Evolutionary conservation across 2,113 vertebrate species (phyloP).

Genomic region (Salvelinus alpinus): DNA sequence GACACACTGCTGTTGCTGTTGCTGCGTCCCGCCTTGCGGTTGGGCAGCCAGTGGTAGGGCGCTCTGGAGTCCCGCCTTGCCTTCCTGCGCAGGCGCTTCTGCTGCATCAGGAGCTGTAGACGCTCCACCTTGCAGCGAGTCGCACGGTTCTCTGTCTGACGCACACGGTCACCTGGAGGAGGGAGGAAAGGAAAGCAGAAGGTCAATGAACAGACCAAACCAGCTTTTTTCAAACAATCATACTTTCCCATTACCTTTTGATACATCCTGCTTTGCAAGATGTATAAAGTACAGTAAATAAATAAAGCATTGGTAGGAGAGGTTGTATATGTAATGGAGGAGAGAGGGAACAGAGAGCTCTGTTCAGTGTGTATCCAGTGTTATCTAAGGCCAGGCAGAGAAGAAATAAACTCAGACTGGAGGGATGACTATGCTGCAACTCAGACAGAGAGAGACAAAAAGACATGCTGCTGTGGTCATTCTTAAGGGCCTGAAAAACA

Average conservation of each 20-base stretch:
- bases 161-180: conserved; percentile 84
- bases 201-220: background rate
- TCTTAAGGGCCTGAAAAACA: background rate
- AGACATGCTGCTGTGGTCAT: conserved; percentile 30
- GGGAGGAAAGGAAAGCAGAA: background rate
- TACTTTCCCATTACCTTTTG: too few species aligned
- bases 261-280: too few species aligned
- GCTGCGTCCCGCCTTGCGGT: conserved; percentile 88
- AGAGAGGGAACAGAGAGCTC: background rate
- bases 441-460: background rate
- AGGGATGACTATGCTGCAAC: background rate
- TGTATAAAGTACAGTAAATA: too few species aligned
- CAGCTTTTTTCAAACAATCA: background rate
- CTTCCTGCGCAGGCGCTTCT: conserved; percentile 93
- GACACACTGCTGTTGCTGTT: conserved; percentile 87
- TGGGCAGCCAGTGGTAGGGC: conserved; percentile 92
- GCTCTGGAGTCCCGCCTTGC: conserved; percentile 86
- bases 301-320: too few species aligned
- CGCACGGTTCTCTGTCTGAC: conserved; percentile 95
- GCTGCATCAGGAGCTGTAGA: conserved; percentile 94
- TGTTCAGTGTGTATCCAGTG: background rate
- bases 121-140: conserved; percentile 96
- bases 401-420: background rate
- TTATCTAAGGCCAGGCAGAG: conserved; percentile 26
- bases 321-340: background rate